Evolutionary conservation across 2,888 invertebrate genomes (phyloP).

Genomic region (Synergus laeviventris): DNA sequence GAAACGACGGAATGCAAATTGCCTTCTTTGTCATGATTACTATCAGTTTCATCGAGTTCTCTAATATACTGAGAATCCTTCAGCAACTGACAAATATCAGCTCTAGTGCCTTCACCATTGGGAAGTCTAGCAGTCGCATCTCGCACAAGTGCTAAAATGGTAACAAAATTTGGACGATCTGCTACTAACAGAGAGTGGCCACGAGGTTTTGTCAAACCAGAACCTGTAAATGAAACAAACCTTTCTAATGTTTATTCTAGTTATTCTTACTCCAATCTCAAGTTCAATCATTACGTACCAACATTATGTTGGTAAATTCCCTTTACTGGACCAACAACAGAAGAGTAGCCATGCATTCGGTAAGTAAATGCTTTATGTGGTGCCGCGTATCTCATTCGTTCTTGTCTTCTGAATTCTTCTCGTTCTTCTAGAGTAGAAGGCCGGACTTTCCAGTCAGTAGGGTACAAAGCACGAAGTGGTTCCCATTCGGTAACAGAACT

Average conservation of each 20-base stretch:
- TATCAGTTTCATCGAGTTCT: conserved; percentile 72
- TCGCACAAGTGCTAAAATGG: conserved; percentile 92
- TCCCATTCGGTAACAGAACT: conserved; percentile 70
- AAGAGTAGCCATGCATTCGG: conserved; percentile 89
- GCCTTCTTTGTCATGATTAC: conserved; percentile 78
- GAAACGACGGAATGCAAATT: conserved; percentile 90
- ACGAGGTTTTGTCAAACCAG: conserved; percentile 80
- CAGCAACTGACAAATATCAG: conserved; percentile 92
- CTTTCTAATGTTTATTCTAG: conserved; percentile 5
- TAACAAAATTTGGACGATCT: conserved; percentile 92
- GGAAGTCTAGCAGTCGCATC: conserved; percentile 96
- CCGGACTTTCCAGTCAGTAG: conserved; percentile 90
- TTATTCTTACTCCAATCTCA: conserved; percentile 26
- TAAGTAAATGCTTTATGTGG: conserved; percentile 96
- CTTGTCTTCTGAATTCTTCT: conserved; percentile 86
- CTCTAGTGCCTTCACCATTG: conserved; percentile 94
- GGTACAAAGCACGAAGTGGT: conserved; percentile 80
- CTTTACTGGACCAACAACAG: conserved; percentile 89
- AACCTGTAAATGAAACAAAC: conserved; percentile 52
- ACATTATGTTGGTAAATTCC: conserved; percentile 85
- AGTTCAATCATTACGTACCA: conserved; percentile 66
- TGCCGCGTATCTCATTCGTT: conserved; percentile 88
- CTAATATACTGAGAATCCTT: conserved; percentile 84
- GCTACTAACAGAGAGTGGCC: conserved; percentile 90
- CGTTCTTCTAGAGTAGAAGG: conserved; percentile 88